phyloP scores from a whole-genome alignment of 2,888 invertebrate genomes.

The Myopa testacea region DNA sequence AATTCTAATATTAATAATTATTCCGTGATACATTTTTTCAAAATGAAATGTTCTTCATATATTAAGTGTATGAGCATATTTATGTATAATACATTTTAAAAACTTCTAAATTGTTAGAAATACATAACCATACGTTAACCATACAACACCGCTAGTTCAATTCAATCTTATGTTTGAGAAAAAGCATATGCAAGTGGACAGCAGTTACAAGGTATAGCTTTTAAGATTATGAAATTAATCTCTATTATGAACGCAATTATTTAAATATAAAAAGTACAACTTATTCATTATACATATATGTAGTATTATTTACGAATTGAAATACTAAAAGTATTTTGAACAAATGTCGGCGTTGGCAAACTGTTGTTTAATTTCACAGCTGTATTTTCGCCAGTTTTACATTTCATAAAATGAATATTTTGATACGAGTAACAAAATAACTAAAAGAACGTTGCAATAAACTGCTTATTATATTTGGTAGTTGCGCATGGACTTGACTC shows the following conservation, averaged over 20 bases:
- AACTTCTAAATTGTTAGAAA: background rate
- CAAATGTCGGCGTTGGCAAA: conserved; percentile 34
- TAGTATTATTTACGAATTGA: background rate
- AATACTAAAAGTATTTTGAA: conserved; percentile 21
- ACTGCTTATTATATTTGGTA: no score
- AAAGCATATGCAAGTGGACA: conserved; percentile 2
- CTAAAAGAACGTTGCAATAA: no score
- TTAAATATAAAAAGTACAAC: background rate
- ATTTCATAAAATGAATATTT: no score
- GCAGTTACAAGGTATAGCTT: background rate
- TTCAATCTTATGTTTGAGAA: conserved; percentile 7
- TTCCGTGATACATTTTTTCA: no score
- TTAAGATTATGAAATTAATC: conserved; percentile 1
- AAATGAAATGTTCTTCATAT: no score
- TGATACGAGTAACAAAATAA: no score
- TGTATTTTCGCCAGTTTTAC: no score
- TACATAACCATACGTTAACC: background rate
- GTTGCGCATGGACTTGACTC: no score
- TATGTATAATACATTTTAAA: background rate
- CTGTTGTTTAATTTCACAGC: no score
- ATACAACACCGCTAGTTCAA: background rate
- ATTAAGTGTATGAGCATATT: no score
- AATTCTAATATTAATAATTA: no score
- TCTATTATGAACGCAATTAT: no score
- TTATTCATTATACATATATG: background rate